Percentiles rank a stretch among this genome's conserved stretches.
phyloP scores from a whole-genome alignment of 2,888 invertebrate genomes.

The Pedicia rivosa region DNA sequence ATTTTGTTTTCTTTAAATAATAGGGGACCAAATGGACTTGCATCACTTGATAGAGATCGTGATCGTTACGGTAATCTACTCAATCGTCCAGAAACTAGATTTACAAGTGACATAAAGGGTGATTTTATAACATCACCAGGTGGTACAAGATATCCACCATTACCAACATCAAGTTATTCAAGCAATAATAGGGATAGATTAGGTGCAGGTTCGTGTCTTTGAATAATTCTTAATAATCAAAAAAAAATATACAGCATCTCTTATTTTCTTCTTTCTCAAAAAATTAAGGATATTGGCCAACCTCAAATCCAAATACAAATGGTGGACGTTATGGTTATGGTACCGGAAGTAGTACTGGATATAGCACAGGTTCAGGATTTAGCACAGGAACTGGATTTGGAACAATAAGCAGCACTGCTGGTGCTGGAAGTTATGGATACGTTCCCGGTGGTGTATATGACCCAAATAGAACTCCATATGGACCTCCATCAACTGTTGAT shows the following conservation, averaged over 20 bases:
- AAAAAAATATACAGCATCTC: no score
- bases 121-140: constrained; percentile 3
- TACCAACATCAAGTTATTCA: background rate
- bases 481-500: background rate
- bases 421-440: no score
- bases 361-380: background rate
- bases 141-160: background rate
- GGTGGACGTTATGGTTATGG: background rate
- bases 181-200: constrained; percentile 1
- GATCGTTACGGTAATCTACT: constrained; percentile 1
- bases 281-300: no score
- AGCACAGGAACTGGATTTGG: background rate
- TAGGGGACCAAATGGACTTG: background rate
- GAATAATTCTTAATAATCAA: background rate
- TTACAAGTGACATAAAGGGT: no score
- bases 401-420: no score
- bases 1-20: background rate
- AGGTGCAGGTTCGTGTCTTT: background rate
- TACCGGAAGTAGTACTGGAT: background rate
- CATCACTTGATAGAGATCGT: background rate
- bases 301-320: no score
- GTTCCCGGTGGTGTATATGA: constrained; percentile 1
- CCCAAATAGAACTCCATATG: background rate
- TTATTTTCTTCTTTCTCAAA: no score
- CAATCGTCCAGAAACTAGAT: background rate